Evolutionary conservation across 1,140 invertebrate genomes (phyloP), one percentile per base, ranked within the genome.

Genomic region (Drosophila baimaii): DNA sequence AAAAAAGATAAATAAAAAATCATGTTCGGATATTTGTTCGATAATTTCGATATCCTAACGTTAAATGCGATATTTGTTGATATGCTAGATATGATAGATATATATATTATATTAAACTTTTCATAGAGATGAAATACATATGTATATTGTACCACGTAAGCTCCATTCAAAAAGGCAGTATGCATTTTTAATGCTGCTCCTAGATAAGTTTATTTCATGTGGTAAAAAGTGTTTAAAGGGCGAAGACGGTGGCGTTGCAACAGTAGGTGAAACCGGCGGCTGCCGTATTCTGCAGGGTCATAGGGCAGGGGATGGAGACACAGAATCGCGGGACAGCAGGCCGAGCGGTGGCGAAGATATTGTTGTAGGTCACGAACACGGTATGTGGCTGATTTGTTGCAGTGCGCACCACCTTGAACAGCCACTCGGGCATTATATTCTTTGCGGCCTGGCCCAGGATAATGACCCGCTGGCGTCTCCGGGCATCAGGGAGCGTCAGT

Each of bases 341-440:
- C 0, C 31, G 35, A 8, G 64, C 15, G 2, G 25, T 7, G 25
- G 54, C 78, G 2, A 31, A 81, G 2, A 77, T 59, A 9, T 81
- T 81, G 63, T 81, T 81, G 19, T 64, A 73, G 27, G 73, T 77
- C 12, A 81, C 8, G 31, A 81, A 73, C 1, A 70, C 74, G 37
- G 55, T 47, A 17, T 78, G 46, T 0, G 72, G 59, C 12, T 12
- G 37, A 29, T 65, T 43, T 13, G 37, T 21, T 1, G 69, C 8
- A 0, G 59, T 66, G 7, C 56, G 51, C 2, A 81, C 61, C 37
- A 69, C 56, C 29, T 81, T 81, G 31, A 62, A 81, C 0, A 68
- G 49, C 79, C 79, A 81, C 43, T 58, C 23, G 9, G 79, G 79
- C 23, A 81, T 52, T 0, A 64, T 41, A 43, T 81, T 81, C 25